Base-by-base conservation (phyloP, 23 tunicate species). In the Diplosoma virens region DNA sequence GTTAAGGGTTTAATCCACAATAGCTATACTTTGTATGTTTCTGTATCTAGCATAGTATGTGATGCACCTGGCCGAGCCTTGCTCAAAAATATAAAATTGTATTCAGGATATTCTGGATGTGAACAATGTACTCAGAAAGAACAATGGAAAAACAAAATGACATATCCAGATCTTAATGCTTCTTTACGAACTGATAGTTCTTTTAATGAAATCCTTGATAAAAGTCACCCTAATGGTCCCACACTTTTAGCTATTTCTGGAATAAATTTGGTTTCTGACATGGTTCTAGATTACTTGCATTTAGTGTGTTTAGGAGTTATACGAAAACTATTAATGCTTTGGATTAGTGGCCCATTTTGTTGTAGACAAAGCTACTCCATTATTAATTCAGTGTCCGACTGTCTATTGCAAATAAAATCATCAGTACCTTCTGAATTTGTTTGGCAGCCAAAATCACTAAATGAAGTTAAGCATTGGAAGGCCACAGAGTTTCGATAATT, bases 401-500 rank as follows among this genome's bases (percentile, higher is more conserved):
- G 30, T 1, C 46, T 79, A 29, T 2, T 79, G 32, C 27, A 60
- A 9, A 26, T 64, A 37, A 28, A 63, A 37, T 25, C 23, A 25
- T 66, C 27, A 28, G 34, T 65, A 17, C 74, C 83, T 3, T 22
- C 41, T 25, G 83, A 79, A 46, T 79, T 79, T 66, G 41, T 63
- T 33, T 61, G 83, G n/a, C 28, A 65, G 32, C 83, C 83, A 16
- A 79, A 74, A 63, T 30, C 63, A 47, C 48, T 79, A 66, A 79
- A 79, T 45, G 74, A 79, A 37, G 30, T 63, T 64, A 63, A 79
- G 14, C 50, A 74, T 14, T 79, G 83, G 83, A 79, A 79, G 45
- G 83, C 83, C 24, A 79, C 83, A 29, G 83, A 79, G 47, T 66
- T 79, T 31, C 41, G 83, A 14, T 74, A 79, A 45, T 79, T 79